Conservation (phyloP, 2,797 vertebrate species). For the Phalloptychus januarius region DNA sequence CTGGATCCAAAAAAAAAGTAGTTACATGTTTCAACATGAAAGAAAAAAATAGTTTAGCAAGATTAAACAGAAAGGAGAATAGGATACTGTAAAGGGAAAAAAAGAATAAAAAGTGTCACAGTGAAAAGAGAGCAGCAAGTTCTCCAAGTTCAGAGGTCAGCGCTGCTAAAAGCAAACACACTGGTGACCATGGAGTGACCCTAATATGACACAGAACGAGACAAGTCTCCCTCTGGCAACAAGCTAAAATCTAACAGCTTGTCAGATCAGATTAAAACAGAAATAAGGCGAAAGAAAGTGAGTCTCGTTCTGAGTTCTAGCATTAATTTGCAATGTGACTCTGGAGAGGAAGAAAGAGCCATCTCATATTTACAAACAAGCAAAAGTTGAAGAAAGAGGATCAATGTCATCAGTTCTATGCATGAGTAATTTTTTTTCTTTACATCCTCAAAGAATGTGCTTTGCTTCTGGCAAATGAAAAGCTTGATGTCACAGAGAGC, state of each 20-base stretch:
- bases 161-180: constrained; percentile 19
- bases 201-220: constrained; percentile 25
- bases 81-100: background rate
- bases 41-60: too few relatives aligned
- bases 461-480: constrained; percentile 35
- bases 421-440: constrained; percentile 11
- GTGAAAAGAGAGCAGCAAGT: constrained; percentile 21
- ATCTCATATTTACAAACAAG: constrained; percentile 1
- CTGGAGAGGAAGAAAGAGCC: background rate
- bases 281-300: background rate
- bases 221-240: constrained; percentile 24
- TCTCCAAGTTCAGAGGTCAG: constrained; percentile 39
- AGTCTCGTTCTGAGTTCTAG: background rate
- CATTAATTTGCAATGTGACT: constrained; percentile 16
- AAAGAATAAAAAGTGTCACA: constrained; percentile 16
- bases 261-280: constrained; percentile 22
- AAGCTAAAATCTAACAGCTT: constrained; percentile 16
- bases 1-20: background rate
- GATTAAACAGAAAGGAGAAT: background rate
- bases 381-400: background rate
- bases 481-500: constrained; percentile 45
- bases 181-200: constrained; percentile 28
- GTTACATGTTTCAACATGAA: background rate
- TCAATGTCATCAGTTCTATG: background rate
- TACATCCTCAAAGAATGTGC: constrained; percentile 16